phyloP scores from a whole-genome alignment of 2,888 invertebrate species.

The Drosophila parthenogenetica region DNA sequence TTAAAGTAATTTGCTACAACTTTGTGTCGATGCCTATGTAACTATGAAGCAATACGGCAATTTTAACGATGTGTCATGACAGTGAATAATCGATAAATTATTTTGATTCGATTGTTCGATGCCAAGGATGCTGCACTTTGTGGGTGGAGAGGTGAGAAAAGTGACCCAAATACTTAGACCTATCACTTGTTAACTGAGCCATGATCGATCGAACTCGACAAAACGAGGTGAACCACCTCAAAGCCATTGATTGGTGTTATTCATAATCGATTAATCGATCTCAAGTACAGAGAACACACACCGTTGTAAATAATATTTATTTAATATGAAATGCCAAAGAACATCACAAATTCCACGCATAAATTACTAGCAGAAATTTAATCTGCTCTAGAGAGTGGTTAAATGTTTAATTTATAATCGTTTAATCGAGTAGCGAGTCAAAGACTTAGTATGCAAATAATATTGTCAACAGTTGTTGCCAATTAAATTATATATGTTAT shows the following conservation, averaged over 20 bases:
- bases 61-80: constrained; percentile 58
- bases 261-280: constrained; percentile 33
- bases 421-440: constrained; percentile 4
- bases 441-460: not conserved
- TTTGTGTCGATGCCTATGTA: constrained; percentile 17
- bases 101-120: constrained; percentile 39
- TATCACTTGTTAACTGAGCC: constrained; percentile 14
- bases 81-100: constrained; percentile 50
- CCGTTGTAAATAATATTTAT: not conserved
- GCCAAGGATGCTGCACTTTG: constrained; percentile 53
- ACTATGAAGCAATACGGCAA: constrained; percentile 18
- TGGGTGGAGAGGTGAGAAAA: constrained; percentile 43
- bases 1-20: constrained; percentile 61
- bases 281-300: constrained; percentile 14
- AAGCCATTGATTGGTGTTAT: constrained; percentile 23
- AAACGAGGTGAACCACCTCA: constrained; percentile 48
- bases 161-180: constrained; percentile 24
- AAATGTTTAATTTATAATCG: constrained; percentile 20
- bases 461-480: too few species aligned
- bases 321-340: constrained; percentile 7
- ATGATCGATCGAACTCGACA: constrained; percentile 40
- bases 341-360: constrained; percentile 10
- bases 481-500: too few species aligned
- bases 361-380: not conserved
- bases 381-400: constrained; percentile 13